These are phyloP conservation scores for Piaya cayana DNA, from an alignment of 2,113 vertebrate species.

Conservation along the genomic window DNA sequence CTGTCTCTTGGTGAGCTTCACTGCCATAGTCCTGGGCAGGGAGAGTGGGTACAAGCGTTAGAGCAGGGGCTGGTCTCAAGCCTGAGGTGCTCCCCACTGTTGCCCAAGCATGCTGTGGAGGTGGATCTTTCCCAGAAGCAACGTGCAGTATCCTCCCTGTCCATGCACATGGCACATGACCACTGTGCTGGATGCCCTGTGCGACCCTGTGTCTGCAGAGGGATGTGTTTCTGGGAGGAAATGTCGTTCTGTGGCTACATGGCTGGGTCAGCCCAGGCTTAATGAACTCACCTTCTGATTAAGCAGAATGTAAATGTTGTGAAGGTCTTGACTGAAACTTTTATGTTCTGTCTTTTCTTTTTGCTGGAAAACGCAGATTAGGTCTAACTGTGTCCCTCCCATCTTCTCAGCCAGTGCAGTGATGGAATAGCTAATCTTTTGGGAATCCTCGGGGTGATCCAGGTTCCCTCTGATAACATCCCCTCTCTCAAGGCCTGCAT, in stretches of 20 bases:
- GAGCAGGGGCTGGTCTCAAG: neutral
- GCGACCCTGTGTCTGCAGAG: neutral
- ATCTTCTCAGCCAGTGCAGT: neutral
- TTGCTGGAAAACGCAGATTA: neutral
- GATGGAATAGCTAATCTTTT: neutral
- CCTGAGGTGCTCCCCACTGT: neutral
- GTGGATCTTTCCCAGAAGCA: neutral
- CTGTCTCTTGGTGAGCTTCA: neutral
- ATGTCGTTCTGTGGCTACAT: neutral
- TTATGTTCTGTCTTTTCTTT: neutral
- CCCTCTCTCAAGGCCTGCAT: constrained; percentile 5
- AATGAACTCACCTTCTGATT: neutral
- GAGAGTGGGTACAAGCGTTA: neutral
- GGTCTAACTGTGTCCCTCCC: neutral
- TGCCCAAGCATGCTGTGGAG: neutral
- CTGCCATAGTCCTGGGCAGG: neutral
- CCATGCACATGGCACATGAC: fast-evolving
- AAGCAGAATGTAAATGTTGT: neutral
- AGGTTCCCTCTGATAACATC: constrained; percentile 20
- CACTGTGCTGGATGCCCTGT: neutral
- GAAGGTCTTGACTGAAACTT: neutral
- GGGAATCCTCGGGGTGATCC: constrained; percentile 9
- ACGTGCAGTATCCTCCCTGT: neutral
- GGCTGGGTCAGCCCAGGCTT: neutral
- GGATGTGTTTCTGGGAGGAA: neutral